Evolutionary conservation across 2,888 invertebrate genomes (phyloP).

Genomic region (Mylabris sibirica): DNA sequence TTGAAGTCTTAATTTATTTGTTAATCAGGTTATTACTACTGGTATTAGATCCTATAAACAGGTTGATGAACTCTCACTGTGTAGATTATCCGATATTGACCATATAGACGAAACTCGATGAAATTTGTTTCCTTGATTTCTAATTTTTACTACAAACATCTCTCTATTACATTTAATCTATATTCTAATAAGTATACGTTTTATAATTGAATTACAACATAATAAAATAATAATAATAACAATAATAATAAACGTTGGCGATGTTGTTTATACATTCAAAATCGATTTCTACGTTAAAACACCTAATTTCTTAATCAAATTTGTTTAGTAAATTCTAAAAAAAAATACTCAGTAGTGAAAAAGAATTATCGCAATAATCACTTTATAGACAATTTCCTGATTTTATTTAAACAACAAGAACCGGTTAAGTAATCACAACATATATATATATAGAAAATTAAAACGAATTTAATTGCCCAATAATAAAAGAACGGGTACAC

Average conservation of each 20-base stretch:
- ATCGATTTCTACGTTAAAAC: conserved; percentile 5
- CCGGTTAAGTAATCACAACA: not conserved
- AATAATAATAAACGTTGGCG: not conserved
- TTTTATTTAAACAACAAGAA: conserved; percentile 8
- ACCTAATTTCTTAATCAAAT: not conserved
- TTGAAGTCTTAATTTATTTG: not conserved
- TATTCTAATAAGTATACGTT: too few relatives aligned
- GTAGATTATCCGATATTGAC: conserved; percentile 3
- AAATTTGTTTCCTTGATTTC: conserved; percentile 9
- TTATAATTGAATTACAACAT: conserved; percentile 4
- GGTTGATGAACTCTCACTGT: not conserved
- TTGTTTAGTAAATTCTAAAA: conserved; percentile 1
- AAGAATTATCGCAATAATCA: not conserved
- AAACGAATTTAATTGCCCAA: conserved; percentile 13
- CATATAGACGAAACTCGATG: conserved; percentile 9
- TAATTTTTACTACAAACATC: not conserved
- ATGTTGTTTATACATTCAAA: not conserved
- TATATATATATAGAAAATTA: conserved; percentile 12
- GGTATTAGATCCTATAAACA: not conserved
- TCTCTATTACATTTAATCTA: not conserved
- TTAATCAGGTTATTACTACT: conserved; percentile 9
- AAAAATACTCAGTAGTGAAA: not conserved
- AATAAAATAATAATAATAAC: too few relatives aligned
- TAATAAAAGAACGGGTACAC: not conserved
- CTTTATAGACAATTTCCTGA: not conserved